Evolutionary conservation across 2,113 vertebrate species (phyloP).

Genomic region (Oxyura jamaicensis): DNA sequence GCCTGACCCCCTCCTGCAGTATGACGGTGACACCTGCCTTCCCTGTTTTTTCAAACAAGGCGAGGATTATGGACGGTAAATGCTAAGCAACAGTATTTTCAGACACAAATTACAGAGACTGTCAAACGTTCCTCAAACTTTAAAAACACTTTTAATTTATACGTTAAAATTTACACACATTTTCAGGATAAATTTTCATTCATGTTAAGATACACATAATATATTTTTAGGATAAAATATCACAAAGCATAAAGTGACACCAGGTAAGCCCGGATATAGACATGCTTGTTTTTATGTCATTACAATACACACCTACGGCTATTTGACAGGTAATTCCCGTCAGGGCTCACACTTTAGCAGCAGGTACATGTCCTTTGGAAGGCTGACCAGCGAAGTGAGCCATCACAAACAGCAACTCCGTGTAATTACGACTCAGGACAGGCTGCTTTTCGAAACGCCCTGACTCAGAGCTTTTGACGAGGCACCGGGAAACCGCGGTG

Average conservation of each 20-base stretch:
- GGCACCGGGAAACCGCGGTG: fast-evolving
- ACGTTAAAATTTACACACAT: neutral
- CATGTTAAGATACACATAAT: neutral
- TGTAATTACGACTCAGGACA: neutral
- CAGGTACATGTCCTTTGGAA: neutral
- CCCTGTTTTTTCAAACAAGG: neutral
- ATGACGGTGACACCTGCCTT: neutral
- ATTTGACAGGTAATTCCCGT: neutral
- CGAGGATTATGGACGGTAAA: neutral
- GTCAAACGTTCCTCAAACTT: neutral
- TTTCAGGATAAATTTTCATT: neutral
- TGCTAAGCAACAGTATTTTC: neutral
- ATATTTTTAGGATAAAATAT: neutral
- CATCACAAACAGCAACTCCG: neutral
- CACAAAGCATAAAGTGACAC: neutral
- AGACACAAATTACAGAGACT: neutral
- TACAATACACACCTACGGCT: neutral
- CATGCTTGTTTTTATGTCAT: neutral
- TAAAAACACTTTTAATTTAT: neutral
- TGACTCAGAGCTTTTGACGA: neutral
- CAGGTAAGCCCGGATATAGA: neutral
- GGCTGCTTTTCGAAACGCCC: neutral
- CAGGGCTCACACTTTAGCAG: neutral
- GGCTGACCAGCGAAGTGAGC: neutral
- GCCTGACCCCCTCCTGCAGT: neutral